Evolutionary conservation across 2,888 invertebrate genomes (phyloP), one percentile per base, ranked within the genome.

Genomic region (Eristalinus aeneus): DNA sequence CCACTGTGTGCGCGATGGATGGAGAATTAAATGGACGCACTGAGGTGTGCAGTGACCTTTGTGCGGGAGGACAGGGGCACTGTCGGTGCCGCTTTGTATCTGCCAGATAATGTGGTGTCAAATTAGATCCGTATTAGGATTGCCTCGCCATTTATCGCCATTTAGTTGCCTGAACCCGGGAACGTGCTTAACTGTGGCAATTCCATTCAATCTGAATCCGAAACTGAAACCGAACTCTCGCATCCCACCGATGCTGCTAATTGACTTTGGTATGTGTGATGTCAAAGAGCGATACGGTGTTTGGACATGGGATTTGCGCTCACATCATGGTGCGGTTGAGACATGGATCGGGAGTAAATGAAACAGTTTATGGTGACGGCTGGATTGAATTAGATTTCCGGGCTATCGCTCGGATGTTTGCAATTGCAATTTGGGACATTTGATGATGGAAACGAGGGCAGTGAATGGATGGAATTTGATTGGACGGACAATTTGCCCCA

Each of bases 101-200:
- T 64, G 61, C 20, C 74, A 74, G 68, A 76, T 74, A 78, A 82
- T 82, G 65, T 77, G 77, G 74, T 78, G 86, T 77, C 78, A 86
- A 86, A 86, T 86, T 86, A 86, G 71, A 82, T 82, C 77, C 74
- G 69, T 81, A 74, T 81, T 71, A 20, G 74, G 76, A 82, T 78
- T 67, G 74, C 71, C 65, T 82, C 4, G 69, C 73, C 56, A 27
- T 75, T 74, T 78, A 74, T 82, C 31, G 46, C 53, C 75, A 54
- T 72, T 77, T 73, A 69, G 81, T 73, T 81, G 23, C 39, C 22
- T 12, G 23, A 5, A 5, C 23, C 58, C 58, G 69, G 1, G 12
- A 22, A 60, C 34, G 64, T 64, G 72, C 71, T 81, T 64, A 85
- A 81, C 60, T 76, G 68, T 76, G 72, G 58, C 27, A 84, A 72